Percentiles rank a stretch among this genome's conserved stretches.
Evolutionary conservation across 2,888 invertebrate genomes (phyloP).

Genomic region (Epistrophe grossulariae): DNA sequence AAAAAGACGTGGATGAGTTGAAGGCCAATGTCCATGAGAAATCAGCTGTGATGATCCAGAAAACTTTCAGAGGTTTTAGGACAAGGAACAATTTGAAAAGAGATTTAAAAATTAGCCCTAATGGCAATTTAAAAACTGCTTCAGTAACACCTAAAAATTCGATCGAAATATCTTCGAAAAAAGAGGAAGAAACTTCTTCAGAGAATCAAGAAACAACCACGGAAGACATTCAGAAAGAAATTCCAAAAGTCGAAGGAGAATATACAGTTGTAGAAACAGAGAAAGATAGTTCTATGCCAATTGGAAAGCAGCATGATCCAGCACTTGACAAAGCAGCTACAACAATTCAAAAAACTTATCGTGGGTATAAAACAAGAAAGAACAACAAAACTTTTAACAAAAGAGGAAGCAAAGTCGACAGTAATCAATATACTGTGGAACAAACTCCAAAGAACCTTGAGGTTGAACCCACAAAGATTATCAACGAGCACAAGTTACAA

Average conservation of each 20-base stretch:
- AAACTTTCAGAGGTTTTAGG: slow-evolving; percentile 66
- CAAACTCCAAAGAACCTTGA: neutral
- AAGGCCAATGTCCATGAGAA: neutral
- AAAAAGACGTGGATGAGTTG: slow-evolving; percentile 2
- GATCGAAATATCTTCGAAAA: neutral
- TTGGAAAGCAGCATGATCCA: neutral
- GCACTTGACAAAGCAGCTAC: slow-evolving; percentile 11
- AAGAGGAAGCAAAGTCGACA: neutral
- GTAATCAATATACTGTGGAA: neutral
- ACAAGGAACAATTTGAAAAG: slow-evolving; percentile 42
- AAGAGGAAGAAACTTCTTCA: neutral
- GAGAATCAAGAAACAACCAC: neutral
- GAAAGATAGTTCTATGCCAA: neutral
- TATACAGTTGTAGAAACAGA: neutral
- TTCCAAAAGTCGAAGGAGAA: neutral
- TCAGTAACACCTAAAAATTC: neutral
- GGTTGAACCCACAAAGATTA: neutral
- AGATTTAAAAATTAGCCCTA: neutral
- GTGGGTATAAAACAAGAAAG: slow-evolving; percentile 1
- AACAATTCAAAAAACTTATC: slow-evolving; percentile 14
- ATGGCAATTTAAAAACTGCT: neutral
- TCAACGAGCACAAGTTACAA: neutral
- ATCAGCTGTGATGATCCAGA: slow-evolving; percentile 67
- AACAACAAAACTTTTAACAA: neutral
- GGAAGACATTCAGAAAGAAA: no score